phyloP scores from a whole-genome alignment of 2,888 invertebrate genomes.

The Rhodophaea formosa region DNA sequence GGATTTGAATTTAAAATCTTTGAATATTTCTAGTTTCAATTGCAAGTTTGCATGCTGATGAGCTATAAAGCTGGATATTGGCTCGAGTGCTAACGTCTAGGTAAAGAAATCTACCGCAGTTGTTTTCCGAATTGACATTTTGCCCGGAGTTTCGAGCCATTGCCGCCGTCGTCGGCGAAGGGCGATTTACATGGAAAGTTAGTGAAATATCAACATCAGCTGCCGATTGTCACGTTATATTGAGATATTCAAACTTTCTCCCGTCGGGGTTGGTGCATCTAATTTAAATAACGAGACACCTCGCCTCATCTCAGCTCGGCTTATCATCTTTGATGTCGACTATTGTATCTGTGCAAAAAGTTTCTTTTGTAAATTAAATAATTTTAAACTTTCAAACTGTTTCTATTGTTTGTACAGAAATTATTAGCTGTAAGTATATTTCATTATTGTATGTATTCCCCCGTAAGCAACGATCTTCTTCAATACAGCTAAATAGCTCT shows the following conservation, averaged over 20 bases:
- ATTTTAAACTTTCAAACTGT: conserved; percentile 22
- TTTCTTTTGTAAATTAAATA: conserved; percentile 24
- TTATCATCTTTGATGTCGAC: conserved; percentile 41
- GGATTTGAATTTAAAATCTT: conserved; percentile 55
- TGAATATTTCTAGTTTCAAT: conserved; percentile 55
- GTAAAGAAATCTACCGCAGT: conserved; percentile 55
- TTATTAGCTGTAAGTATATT: too few species aligned
- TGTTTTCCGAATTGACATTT: conserved; percentile 62
- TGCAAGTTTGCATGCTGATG: conserved; percentile 63
- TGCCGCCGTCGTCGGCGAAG: conserved; percentile 47
- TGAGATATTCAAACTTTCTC: conserved; percentile 73
- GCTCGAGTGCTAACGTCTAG: conserved; percentile 51
- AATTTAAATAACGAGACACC: conserved; percentile 69
- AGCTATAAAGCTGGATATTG: conserved; percentile 60
- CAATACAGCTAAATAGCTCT: too few species aligned
- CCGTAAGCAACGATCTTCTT: too few species aligned
- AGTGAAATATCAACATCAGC: conserved; percentile 74
- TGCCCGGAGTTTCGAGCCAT: conserved; percentile 50
- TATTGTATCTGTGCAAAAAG: conserved; percentile 14
- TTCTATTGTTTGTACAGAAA: neutral
- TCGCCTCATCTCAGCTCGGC: conserved; percentile 52
- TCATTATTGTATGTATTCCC: too few species aligned
- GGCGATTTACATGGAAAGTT: conserved; percentile 72
- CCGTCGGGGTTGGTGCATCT: conserved; percentile 60
- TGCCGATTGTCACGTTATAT: conserved; percentile 74